Conservation (phyloP, 2,113 vertebrate species). For the Neolamprologus falcicula region DNA sequence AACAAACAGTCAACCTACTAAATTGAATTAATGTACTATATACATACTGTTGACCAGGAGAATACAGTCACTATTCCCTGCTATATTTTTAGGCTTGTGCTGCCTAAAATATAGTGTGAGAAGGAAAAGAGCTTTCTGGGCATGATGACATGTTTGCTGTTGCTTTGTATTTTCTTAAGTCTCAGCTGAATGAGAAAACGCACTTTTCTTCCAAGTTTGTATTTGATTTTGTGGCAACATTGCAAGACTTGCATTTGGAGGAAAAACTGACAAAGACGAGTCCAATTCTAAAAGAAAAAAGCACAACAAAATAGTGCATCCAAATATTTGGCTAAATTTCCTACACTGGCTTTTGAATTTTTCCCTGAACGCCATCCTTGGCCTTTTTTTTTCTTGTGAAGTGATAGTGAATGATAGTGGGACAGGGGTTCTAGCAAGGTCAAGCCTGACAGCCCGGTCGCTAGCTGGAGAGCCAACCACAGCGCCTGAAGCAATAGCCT, state of each 20-base stretch:
- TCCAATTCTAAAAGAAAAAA: neutral
- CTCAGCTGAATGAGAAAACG: neutral
- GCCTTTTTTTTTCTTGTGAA: neutral
- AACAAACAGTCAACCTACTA: neutral
- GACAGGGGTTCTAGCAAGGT: constrained; percentile 12
- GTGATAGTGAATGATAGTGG: neutral
- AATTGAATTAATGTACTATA: neutral
- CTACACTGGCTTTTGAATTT: neutral
- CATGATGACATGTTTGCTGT: neutral
- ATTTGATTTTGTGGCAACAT: neutral
- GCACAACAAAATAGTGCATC: neutral
- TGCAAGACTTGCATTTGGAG: neutral
- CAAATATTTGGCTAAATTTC: neutral
- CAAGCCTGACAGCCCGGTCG: constrained; percentile 1
- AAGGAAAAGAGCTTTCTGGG: neutral
- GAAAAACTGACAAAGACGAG: neutral
- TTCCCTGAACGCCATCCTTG: neutral
- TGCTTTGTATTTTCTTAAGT: neutral
- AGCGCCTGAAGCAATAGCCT: constrained; percentile 1
- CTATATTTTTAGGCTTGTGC: neutral
- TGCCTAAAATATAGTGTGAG: neutral
- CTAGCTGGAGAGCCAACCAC: neutral
- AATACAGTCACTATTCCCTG: neutral
- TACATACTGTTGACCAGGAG: neutral
- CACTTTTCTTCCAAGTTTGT: neutral